Base-by-base conservation (phyloP, 2,797 vertebrate species). In the Antrozous pallidus region DNA sequence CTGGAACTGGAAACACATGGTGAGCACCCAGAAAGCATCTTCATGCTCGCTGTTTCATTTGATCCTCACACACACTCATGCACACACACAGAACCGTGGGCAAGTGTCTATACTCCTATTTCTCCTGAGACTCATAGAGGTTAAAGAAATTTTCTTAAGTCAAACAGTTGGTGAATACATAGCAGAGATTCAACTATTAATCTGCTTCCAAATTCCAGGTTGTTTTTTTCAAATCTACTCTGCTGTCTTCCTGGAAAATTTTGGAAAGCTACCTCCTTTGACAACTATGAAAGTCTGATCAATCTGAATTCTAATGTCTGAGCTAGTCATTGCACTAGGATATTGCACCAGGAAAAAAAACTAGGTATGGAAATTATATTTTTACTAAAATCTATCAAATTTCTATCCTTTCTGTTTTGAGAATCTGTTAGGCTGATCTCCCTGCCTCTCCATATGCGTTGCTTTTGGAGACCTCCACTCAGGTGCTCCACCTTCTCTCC, bases 351-450 rank as follows among this genome's bases (percentile, higher is more conserved):
- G 40, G 31, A 78, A 89, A 73, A 73, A 77, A 91, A 54, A 9
- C 16, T 65, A 80, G 56, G 14, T 56, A 14, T 93, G n/a, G 22
- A 85, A 58, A 85, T 65, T 22, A n/a, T 28, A n/a, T 65, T 78
- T 54, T 88, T 71, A 73, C 28, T 80, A 61, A 54, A 94, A 58
- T 47, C 38, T 49, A 18, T 84, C 63, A 54, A 45, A n/a, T 89
- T 61, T 65, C 16, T 80, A 24, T 69, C 8, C 84, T 69, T 87
- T 81, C 40, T 75, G 31, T 47, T 92, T 80, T 69, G 36, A 75
- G 13, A 28, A 61, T 61, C 58, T 31, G 28, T 31, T 61, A 61
- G 13, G 58, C 28, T 31, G 58, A 61, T 31, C 58, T 65, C n/a
- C 17, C n/a, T 13, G 17, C 1, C 10, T 26, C 2, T 61, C 2